These are phyloP conservation scores for Arizona elegans DNA, from an alignment of 2,113 vertebrate genomes.

Conservation along the genomic window DNA sequence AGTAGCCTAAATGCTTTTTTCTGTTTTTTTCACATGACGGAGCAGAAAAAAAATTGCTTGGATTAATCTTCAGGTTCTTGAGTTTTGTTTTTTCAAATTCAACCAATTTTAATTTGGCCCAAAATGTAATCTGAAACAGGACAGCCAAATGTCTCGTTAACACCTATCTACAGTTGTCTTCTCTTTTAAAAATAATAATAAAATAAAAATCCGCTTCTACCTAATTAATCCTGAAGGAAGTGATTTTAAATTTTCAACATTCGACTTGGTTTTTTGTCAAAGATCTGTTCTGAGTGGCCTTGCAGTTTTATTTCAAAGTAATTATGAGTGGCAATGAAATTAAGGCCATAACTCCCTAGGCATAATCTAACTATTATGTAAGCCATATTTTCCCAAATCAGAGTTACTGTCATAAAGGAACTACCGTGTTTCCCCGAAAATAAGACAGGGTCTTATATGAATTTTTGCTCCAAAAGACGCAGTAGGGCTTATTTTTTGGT, in stretches of 20 bases:
- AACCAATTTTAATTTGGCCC: conserved; percentile 44
- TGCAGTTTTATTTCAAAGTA: conserved; percentile 29
- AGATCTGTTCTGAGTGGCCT: conserved; percentile 26
- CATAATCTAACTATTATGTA: conserved; percentile 23
- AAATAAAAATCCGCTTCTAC: conserved; percentile 44
- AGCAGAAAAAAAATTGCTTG: conserved; percentile 14
- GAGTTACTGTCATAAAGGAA: conserved; percentile 26
- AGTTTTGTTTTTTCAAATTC: conserved; percentile 16
- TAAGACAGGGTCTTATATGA: no score
- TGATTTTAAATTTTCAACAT: conserved; percentile 43
- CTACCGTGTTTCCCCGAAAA: background rate
- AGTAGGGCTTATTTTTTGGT: no score
- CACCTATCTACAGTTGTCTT: conserved; percentile 53
- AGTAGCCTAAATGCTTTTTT: conserved; percentile 12
- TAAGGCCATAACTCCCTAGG: conserved; percentile 40
- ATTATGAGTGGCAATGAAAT: conserved; percentile 28
- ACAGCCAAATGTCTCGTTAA: conserved; percentile 60
- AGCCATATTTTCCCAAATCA: conserved; percentile 19
- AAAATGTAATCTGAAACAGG: conserved; percentile 43
- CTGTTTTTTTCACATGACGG: conserved; percentile 24
- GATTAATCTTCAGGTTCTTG: conserved; percentile 19
- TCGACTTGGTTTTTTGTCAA: conserved; percentile 6
- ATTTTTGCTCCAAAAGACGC: no score
- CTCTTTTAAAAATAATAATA: background rate
- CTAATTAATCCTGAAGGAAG: conserved; percentile 56